Evolutionary conservation across 2,797 vertebrate genomes (phyloP), one percentile per base, ranked within the genome.

Genomic region (Coregonus sp.): DNA sequence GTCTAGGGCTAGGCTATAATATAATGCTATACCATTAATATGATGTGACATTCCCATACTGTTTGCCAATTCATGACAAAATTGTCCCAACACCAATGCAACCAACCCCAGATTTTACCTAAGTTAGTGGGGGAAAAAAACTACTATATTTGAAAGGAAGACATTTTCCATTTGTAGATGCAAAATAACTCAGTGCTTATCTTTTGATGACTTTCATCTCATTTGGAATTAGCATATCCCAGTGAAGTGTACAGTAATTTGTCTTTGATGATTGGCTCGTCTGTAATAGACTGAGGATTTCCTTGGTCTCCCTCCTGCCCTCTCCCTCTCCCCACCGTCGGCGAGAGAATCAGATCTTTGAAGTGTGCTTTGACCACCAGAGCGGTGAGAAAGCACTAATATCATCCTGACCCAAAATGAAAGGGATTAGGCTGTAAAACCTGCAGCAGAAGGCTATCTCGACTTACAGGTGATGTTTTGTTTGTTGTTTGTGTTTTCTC

Each of bases 221-320:
- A 91, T 94, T 93, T 92, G 85, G 84, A 92, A 93, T 94, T 93
- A 93, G 91, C 94, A 94, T 93, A 92, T 92, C 40, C 40, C 40
- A 91, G 89, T 90, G 90, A 94, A 94, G 92, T 94, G 90, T 93
- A 89, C 86, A 90, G 90, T 92, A 92, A 94, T 95, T 94, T 93
- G 90, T 94, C 94, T 95, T 94, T 94, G 93, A 93, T 94, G 92
- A 94, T 94, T 93, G 91, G 92, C 91, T 90, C 75, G 76, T 90
- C 86, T 91, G 92, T 94, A 94, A 94, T 94, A 92, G 92, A 93
- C 90, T 90, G 87, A 91, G 90, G 86, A 90, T 76, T 89, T 90
- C 90, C 87, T 83, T 86, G 80, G 84, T 87, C 91, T 84, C 40
- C 40, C 40, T 47, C 40, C 40, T 47, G 40, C 40, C 40, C 40